Percentiles rank a stretch among this genome's conserved stretches.
Conservation (phyloP, 2,113 vertebrate genomes). For the Origma solitaria region DNA sequence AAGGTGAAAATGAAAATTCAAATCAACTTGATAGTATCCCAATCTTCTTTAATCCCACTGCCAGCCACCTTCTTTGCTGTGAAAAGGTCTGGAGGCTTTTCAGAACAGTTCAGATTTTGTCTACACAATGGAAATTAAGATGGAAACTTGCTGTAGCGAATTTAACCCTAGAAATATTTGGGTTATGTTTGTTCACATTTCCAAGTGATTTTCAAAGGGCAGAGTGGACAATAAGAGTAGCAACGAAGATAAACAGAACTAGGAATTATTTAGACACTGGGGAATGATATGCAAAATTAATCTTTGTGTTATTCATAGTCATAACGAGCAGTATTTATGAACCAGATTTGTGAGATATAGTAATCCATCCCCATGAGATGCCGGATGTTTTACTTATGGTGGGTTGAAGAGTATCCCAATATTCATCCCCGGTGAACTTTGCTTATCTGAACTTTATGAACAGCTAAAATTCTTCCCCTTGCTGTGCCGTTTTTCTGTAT, state of each 20-base stretch:
- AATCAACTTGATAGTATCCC: not conserved
- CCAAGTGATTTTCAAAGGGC: conserved; percentile 40
- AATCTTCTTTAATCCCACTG: not conserved
- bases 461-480: not conserved
- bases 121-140: not conserved
- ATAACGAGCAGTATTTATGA: conserved; percentile 42
- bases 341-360: conserved; percentile 31
- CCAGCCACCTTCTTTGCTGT: not conserved
- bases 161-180: not conserved
- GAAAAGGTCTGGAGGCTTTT: not conserved
- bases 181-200: not conserved
- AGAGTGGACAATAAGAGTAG: conserved; percentile 22
- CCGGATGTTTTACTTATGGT: conserved; percentile 31
- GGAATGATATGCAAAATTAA: conserved; percentile 26
- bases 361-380: not conserved
- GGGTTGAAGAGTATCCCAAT: not conserved
- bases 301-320: conserved; percentile 34
- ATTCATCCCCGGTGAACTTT: not conserved
- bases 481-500: not conserved
- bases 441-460: not conserved
- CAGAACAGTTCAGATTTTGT: not conserved
- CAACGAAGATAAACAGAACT: conserved; percentile 58
- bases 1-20: not conserved
- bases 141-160: not conserved
- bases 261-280: conserved; percentile 59